Evolutionary conservation across 1,140 invertebrate genomes (phyloP), one percentile per base, ranked within the genome.

Genomic region (Colletes gigas): DNA sequence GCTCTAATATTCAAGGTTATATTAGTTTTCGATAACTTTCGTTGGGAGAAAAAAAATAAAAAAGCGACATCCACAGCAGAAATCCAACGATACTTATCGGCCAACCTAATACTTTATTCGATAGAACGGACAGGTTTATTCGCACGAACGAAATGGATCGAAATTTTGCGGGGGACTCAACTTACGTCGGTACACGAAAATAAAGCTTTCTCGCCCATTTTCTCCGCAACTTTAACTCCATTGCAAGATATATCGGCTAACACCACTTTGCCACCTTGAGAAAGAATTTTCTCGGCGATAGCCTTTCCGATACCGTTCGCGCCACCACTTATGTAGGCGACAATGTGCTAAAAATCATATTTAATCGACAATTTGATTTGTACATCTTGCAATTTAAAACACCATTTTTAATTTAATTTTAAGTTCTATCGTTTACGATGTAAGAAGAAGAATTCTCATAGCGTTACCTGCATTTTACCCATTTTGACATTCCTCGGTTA

Each of bases 241-340:
- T 78, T 63, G 4, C 54, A 57, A 67, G 86, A 76, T 44, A 68
- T 73, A 44, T 90, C 89, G 0, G 83, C 86, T 10, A 90, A 72
- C 14, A 87, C 83, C n/a, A 85, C 88, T 62, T 80, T 83, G 55
- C 86, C 88, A 50, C 86, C 88, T 19, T 83, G 59, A n/a, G 68
- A 66, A 54, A 83, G 7, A 21, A 89, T 82, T 65, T 83, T 78
- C 54, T 89, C 83, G 8, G 74, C 88, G 2, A 89, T 39, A 17
- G 85, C 80, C 81, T 82, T 89, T 8, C 89, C 88, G 8, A 90
- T 89, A 50, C 88, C 89, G 2, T 84, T 85, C 17, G 74, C 81
- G 30, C 88, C 89, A 12, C 88, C 88, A 14, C 83, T 89, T 50
- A 90, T 77, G 50, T 76, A 88, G 17, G 83, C 88, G 8, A 87